These are phyloP conservation scores for Ochlodes sylvanus DNA, from an alignment of 2,888 invertebrate species.

Conservation along the genomic window DNA sequence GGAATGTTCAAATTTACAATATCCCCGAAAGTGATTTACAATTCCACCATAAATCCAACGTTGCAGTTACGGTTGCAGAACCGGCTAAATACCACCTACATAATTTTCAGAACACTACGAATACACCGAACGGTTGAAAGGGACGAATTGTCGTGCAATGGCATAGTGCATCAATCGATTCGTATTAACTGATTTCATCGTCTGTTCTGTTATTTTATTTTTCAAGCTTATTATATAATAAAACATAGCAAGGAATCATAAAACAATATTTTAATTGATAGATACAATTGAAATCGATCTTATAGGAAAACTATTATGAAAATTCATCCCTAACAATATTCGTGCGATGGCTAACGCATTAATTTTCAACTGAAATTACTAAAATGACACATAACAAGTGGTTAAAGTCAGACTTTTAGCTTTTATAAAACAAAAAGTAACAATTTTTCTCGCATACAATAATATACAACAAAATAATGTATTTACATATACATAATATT, in stretches of 20 bases:
- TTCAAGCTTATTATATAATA: not conserved
- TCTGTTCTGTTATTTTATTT: not conserved
- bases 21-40: constrained; percentile 67
- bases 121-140: constrained; percentile 22
- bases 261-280: not conserved
- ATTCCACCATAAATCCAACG: constrained; percentile 64
- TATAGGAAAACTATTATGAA: constrained; percentile 3
- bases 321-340: constrained; percentile 32
- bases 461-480: constrained; percentile 81
- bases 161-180: not conserved
- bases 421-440: constrained; percentile 78
- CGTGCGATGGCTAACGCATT: constrained; percentile 23
- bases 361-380: constrained; percentile 66
- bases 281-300: not conserved
- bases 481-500: constrained; percentile 84
- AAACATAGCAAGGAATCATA: constrained; percentile 6
- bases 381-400: constrained; percentile 76
- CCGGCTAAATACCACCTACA: constrained; percentile 70
- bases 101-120: constrained; percentile 61
- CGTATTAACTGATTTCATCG: not conserved
- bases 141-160: constrained; percentile 23
- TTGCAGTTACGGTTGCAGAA: constrained; percentile 67
- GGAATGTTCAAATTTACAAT: constrained; percentile 76
- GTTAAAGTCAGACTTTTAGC: constrained; percentile 84
- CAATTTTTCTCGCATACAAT: constrained; percentile 81